Base-by-base conservation (phyloP, 1,140 invertebrate species). In the Protaetia brevitarsis region DNA sequence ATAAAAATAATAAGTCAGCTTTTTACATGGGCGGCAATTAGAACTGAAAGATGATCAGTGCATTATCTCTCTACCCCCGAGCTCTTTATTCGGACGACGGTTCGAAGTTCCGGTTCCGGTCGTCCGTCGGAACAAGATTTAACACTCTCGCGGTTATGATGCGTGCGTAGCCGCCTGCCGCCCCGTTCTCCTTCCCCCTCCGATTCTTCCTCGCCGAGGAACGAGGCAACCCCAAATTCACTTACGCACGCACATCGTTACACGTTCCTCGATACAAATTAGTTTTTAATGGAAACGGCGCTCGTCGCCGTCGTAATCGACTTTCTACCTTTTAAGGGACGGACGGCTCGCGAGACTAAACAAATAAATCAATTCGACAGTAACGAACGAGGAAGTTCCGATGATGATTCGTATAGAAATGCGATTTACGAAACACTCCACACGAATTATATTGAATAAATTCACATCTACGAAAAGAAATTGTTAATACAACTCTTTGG, bases 31-130 rank as follows among this genome's bases (percentile, higher is more conserved):
- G 61, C 61, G 69, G 64, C 72, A 74, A 75, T 75, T 75, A 75
- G 69, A 63, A 61, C 69, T 72, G 67, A 70, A 72, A 73, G 74
- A 75, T 67, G 74, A 73, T 73, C 69, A 37, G 65, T 62, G 66
- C 66, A 63, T 67, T 67, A 64, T 67, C 56, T 51, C 8, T 45
- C 65, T 19, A 31, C 31, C 13, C 56, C 64, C 59, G 36, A 28
- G 72, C 74, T 73, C 74, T 76, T 76, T 76, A 74, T 74, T 71
- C 72, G 71, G 71, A 70, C 74, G 73, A 74, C 74, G 73, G 69
- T 69, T 66, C 69, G 68, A 76, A 76, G 73, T 74, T 76, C 74
- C 74, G 64, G 73, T 74, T 76, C 74, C 74, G 73, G 73, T 73
- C 74, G 72, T 56, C 70, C 69, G 73, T 70, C 74, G 73, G 73